A percentile compares a stretch with the other conserved stretches of the same genome.
phyloP scores from a whole-genome alignment of 2,113 vertebrate genomes.

The Malurus cyaneus region DNA sequence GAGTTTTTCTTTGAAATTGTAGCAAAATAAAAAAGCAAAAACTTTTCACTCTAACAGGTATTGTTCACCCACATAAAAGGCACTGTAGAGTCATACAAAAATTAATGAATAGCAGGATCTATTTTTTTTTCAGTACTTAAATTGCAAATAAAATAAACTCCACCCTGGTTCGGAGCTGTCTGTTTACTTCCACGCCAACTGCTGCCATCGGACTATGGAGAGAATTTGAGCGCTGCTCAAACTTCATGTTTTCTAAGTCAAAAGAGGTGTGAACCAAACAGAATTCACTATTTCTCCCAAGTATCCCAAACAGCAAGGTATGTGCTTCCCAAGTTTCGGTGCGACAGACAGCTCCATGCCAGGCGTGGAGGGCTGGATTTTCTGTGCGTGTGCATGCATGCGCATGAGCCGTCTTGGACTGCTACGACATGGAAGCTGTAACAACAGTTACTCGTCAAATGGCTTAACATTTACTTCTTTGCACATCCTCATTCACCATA shows the following conservation, averaged over 20 bases:
- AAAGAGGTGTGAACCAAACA: conserved; percentile 51
- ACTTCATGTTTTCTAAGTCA: conserved; percentile 26
- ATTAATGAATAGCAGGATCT: conserved; percentile 97
- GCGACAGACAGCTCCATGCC: conserved; percentile 68
- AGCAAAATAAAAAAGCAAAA: conserved; percentile 68
- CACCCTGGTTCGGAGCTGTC: conserved; percentile 70
- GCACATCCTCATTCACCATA: conserved; percentile 61
- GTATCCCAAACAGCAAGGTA: conserved; percentile 54
- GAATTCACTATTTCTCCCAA: conserved; percentile 43
- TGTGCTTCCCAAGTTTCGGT: conserved; percentile 36
- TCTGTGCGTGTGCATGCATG: conserved; percentile 39
- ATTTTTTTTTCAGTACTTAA: conserved; percentile 77
- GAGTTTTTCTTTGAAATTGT: conserved; percentile 35
- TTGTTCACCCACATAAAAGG: conserved; percentile 67
- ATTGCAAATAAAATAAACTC: conserved; percentile 70
- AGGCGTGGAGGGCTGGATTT: conserved; percentile 69
- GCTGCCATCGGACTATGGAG: background rate
- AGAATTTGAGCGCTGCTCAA: conserved; percentile 26
- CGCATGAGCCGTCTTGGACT: conserved; percentile 37
- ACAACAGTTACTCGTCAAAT: conserved; percentile 35
- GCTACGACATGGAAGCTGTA: conserved; percentile 53
- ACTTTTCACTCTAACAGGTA: conserved; percentile 53
- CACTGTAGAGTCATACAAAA: conserved; percentile 68
- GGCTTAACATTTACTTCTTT: conserved; percentile 56
- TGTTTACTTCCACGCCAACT: conserved; percentile 51